Conservation (phyloP, 2,113 vertebrate species). For the Pachyramphus minor region DNA sequence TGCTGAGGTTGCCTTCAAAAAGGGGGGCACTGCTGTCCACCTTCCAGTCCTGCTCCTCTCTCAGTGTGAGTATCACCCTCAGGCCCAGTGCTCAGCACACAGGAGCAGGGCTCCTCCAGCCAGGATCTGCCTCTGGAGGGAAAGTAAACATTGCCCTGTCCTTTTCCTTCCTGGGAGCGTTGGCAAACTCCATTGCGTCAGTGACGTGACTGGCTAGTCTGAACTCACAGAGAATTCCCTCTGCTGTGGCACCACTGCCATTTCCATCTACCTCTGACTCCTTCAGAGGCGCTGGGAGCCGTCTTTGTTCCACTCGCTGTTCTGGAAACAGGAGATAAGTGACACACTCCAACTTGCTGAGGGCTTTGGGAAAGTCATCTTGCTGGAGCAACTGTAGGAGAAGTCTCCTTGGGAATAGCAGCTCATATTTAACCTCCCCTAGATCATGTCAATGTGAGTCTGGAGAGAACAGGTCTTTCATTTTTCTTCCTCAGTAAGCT, state of each 20-base stretch:
- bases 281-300: not conserved
- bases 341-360: conserved; percentile 1
- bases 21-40: not conserved
- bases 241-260: not conserved
- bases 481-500: conserved; percentile 63
- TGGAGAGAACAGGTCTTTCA: conserved; percentile 51
- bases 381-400: conserved; percentile 3
- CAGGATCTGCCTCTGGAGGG: not conserved
- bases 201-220: not conserved
- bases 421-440: conserved; percentile 59
- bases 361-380: conserved; percentile 58
- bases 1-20: not conserved
- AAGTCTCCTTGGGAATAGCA: conserved; percentile 45
- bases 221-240: not conserved
- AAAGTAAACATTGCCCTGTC: not conserved
- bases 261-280: not conserved
- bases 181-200: not conserved
- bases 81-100: not conserved
- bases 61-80: not conserved
- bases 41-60: not conserved
- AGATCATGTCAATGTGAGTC: conserved; percentile 59
- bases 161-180: not conserved
- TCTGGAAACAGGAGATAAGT: conserved; percentile 22
- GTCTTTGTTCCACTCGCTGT: not conserved
- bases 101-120: rapidly evolving